A percentile compares a stretch with the other conserved stretches of the same genome.
These are phyloP conservation scores for Callaeas wilsoni DNA, from an alignment of 2,113 vertebrate genomes.

Conservation along the genomic window DNA sequence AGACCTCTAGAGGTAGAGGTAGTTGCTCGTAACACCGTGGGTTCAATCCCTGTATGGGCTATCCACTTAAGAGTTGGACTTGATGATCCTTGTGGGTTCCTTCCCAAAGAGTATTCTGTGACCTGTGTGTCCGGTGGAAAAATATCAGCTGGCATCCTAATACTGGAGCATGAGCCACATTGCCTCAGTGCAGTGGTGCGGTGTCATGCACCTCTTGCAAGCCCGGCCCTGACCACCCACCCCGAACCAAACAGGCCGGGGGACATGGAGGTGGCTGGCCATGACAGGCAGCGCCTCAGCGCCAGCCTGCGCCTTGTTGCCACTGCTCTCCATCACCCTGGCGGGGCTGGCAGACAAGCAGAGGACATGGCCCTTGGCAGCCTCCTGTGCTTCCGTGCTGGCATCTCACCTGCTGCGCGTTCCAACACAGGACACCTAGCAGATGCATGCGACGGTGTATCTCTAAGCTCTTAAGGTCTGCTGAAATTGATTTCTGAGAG, in stretches of 20 bases:
- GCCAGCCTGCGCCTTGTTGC: accelerated
- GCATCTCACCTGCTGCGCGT: background rate
- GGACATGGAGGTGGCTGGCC: background rate
- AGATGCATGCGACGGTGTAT: background rate
- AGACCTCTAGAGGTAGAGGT: background rate
- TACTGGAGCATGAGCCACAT: accelerated
- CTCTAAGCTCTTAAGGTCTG: background rate
- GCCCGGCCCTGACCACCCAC: background rate
- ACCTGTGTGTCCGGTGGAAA: background rate
- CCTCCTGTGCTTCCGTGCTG: background rate
- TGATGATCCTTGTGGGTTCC: background rate
- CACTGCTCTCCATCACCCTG: background rate
- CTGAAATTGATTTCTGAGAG: background rate
- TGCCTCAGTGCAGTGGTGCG: background rate
- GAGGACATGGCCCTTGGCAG: background rate
- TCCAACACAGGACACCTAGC: background rate
- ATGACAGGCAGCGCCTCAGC: background rate
- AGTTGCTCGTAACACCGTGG: background rate
- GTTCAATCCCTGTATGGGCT: background rate
- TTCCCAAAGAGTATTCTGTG: background rate
- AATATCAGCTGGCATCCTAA: background rate
- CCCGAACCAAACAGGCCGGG: too few species aligned
- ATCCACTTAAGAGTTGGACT: background rate
- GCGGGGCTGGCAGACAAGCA: background rate
- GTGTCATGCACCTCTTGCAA: accelerated